Evolutionary conservation across 2,888 invertebrate species (phyloP), one percentile per base, ranked within the genome.

Genomic region (Exocentrus adspersus): DNA sequence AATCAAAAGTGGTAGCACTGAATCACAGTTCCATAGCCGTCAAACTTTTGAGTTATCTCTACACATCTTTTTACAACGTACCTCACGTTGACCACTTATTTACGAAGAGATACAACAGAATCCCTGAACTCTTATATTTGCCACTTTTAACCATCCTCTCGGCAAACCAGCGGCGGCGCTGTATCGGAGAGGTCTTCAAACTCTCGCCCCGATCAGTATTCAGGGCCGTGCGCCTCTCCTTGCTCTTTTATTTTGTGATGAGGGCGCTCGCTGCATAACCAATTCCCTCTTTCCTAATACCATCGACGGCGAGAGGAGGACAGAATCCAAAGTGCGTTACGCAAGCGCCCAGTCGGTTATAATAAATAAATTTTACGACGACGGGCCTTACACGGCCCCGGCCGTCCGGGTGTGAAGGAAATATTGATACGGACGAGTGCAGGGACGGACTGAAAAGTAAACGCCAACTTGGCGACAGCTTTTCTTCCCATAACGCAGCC

Each of bases 191-290:
- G 73, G 73, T 73, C 73, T 73, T 72, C 73, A 73, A 74, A 74
- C 74, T 72, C 72, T 69, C 54, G 20, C 32, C 57, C 59, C 43
- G 37, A 65, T 71, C 68, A 71, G 71, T 69, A 71, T 71, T 66
- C 71, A 50, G 37, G 51, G 17, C 45, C 54, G 64, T 56, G 17
- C 43, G 51, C 54, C 64, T 59, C 65, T 75, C 69, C 70, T n/a
- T 77, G 76, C 75, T 77, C 76, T 77, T 77, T 75, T 77, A 77
- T 77, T 77, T 77, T 75, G 74, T 75, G 76, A 77, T 77, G 76
- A 75, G 62, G 72, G 60, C 69, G 63, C 70, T 53, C 46, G 63
- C 63, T 73, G 76, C 72, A 77, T 77, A 75, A 64, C 62, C 72
- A 75, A 76, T 76, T 62, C 65, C n/a, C 57, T 70, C 72, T 76